phyloP scores from a whole-genome alignment of 2,113 vertebrate genomes.

The Felis chaus region DNA sequence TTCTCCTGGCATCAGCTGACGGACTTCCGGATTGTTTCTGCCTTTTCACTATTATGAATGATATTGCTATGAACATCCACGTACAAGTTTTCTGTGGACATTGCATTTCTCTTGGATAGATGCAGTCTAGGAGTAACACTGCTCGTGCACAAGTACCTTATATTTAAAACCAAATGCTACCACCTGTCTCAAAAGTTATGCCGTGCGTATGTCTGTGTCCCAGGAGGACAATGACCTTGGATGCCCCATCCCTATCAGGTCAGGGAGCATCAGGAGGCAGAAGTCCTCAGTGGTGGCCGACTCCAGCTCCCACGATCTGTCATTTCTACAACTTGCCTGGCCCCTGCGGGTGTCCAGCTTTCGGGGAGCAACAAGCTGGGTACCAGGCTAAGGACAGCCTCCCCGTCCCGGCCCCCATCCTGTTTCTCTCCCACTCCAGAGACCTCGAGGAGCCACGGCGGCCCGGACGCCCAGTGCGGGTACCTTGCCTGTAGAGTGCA shows the following conservation, averaged over 20 bases:
- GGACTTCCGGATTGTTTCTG: not conserved
- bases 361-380: not conserved
- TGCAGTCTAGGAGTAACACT: not conserved
- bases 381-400: too few species aligned
- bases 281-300: not conserved
- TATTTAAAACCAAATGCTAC: not conserved
- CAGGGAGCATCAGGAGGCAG: not conserved
- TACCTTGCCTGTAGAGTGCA: slow-evolving; percentile 97
- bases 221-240: not conserved
- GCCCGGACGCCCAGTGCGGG: not conserved
- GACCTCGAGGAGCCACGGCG: accelerated
- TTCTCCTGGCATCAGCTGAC: too few species aligned
- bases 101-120: not conserved
- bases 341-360: accelerated
- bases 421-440: not conserved
- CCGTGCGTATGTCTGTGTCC: not conserved
- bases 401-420: not conserved
- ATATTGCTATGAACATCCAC: not conserved
- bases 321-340: not conserved
- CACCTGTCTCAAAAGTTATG: not conserved
- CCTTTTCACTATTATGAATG: not conserved
- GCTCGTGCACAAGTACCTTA: not conserved
- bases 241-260: not conserved
- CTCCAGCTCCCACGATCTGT: not conserved
- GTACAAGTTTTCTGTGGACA: not conserved